A percentile compares a stretch with the other conserved stretches of the same genome.
phyloP scores from a whole-genome alignment of 2,888 invertebrate species.

The Leptinotarsa tumamoca region DNA sequence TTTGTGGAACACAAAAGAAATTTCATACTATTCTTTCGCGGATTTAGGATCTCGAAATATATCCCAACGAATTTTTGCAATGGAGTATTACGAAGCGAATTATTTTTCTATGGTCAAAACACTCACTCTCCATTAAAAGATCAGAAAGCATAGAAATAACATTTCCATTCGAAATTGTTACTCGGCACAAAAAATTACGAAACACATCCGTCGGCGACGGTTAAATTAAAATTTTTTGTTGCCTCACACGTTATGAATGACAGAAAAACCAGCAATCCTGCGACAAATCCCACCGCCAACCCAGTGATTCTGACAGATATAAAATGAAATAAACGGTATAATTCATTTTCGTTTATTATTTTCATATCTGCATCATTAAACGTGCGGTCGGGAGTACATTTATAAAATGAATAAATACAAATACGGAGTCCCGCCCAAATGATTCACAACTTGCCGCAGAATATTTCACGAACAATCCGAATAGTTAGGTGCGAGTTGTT shows the following conservation, averaged over 20 bases:
- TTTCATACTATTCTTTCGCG: too few relatives aligned
- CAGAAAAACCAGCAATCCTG: conserved; percentile 27
- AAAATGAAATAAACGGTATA: conserved; percentile 26
- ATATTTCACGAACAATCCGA: conserved; percentile 21
- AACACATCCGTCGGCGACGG: conserved; percentile 22
- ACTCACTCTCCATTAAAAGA: too few relatives aligned
- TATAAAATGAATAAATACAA: conserved; percentile 27
- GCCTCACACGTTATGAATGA: conserved; percentile 21
- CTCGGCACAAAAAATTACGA: conserved; percentile 4
- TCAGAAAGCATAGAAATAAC: too few relatives aligned
- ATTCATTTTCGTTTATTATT: conserved; percentile 27
- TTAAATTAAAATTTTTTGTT: conserved; percentile 23
- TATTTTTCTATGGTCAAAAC: too few relatives aligned
- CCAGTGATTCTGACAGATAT: conserved; percentile 28
- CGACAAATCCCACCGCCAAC: conserved; percentile 23
- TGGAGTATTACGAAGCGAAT: too few relatives aligned
- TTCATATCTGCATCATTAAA: conserved; percentile 17
- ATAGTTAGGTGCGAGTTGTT: conserved; percentile 21
- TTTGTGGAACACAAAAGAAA: too few relatives aligned
- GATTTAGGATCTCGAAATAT: too few relatives aligned
- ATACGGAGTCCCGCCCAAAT: background rate
- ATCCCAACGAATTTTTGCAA: too few relatives aligned
- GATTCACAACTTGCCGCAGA: conserved; percentile 14
- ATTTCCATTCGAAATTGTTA: background rate
- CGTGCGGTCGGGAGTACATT: conserved; percentile 16